A percentile compares a stretch with the other conserved stretches of the same genome.
These are phyloP conservation scores for Scortum barcoo DNA, from an alignment of 2,113 vertebrate species.

Conservation along the genomic window DNA sequence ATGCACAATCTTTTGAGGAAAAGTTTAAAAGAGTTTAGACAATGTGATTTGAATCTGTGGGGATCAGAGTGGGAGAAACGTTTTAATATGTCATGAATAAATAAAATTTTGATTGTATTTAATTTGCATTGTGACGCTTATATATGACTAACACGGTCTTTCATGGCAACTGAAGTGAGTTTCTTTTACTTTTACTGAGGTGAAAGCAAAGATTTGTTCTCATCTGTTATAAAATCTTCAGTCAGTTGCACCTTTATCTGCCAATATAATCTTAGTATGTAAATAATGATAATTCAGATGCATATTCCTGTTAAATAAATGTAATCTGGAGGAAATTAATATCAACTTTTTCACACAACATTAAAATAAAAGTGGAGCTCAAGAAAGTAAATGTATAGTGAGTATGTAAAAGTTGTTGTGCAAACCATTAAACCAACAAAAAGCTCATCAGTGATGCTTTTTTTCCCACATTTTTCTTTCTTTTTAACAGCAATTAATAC, in stretches of 20 bases:
- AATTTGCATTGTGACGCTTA: not conserved
- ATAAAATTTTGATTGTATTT: constrained; percentile 13
- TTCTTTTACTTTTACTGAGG: not conserved
- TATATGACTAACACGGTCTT: constrained; percentile 11
- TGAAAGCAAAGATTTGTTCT: not conserved
- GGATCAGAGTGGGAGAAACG: not conserved
- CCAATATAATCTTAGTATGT: not conserved
- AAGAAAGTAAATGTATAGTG: not conserved
- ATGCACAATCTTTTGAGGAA: not conserved
- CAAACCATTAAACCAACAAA: not conserved
- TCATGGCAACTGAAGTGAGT: constrained; percentile 13
- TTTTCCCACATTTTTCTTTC: not conserved
- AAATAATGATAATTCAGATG: no score
- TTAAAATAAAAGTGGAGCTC: not conserved
- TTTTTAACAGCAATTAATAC: not conserved
- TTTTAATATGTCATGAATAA: constrained; percentile 26
- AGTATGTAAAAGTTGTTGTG: not conserved
- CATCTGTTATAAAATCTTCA: not conserved
- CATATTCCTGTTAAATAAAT: not conserved
- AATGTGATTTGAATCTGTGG: not conserved
- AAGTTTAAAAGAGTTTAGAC: constrained; percentile 4
- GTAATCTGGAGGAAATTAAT: not conserved
- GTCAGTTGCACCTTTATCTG: not conserved
- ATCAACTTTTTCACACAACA: not conserved
- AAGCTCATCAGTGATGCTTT: not conserved